Evolutionary conservation across 2,797 vertebrate species (phyloP), one percentile per base, ranked within the genome.

Genomic region (Fundulus diaphanus): DNA sequence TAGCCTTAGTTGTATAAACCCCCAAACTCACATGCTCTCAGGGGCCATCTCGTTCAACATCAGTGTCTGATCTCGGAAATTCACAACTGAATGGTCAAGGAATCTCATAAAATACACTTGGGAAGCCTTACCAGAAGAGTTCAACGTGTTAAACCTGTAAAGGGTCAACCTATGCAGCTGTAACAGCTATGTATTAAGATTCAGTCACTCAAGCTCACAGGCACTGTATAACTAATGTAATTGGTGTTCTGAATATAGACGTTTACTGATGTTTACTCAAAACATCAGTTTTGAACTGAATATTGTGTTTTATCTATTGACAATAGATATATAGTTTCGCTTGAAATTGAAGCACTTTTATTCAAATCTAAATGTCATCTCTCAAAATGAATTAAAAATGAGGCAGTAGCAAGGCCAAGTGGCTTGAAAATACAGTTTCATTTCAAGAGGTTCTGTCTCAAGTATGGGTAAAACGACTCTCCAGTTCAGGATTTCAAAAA

Each of bases 381-480:
- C 35, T 67, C 31, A 48, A 46, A 74, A 11, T 12, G 40, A 51
- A 18, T 54, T 40, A 70, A 68, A 44, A 40, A 75, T 15, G 3
- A 31, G 6, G 56, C 22, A 51, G n/a, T 78, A 12, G 22, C 49
- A 68, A 70, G 57, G 79, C 72, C 74, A 72, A 74, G 51, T 24
- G 31, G 12, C 42, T 72, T 70, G 2, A 82, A 69, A 82, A 51
- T 68, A 68, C 56, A 70, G 5, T 29, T 76, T n/a, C 51, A 40
- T 84, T 74, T 80, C 66, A 66, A 24, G 29, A 8, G 56, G 31
- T 59, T 33, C 15, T 59, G 56, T 59, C 84, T 67, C 84, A 7
- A 79, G 78, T 72, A 75, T 35, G 59, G 78, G 68, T 80, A 35
- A 69, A 87, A 86, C 15, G 40, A 84, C 70, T 71, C 61, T 78